Evolutionary conservation across 1,140 invertebrate genomes (phyloP), one percentile per base, ranked within the genome.

Genomic region (Argopecten irradians): DNA sequence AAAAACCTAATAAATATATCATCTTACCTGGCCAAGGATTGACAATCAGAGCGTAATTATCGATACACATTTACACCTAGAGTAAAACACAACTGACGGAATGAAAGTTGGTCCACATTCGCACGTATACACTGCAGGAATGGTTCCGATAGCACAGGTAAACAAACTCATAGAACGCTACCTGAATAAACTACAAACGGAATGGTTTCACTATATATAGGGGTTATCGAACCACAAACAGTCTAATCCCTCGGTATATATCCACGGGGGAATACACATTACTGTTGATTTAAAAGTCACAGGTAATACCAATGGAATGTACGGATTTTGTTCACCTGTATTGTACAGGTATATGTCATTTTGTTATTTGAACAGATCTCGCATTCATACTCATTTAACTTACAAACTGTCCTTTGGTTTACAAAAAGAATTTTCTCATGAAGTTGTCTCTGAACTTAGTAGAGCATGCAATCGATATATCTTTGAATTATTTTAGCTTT

Each of bases 211-310:
- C n/a, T 28, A 71, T 71, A 71, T 22, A 28, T n/a, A 71, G 19
- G 55, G 55, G 55, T 71, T 71, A 71, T 71, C 55, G 55, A 71
- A 71, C 55, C 55, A 28, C 55, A 71, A 71, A 71, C 55, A 71
- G 55, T 71, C 22, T 71, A 71, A 71, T 71, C 55, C 55, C 55
- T 71, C 55, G 55, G 22, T 71, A 71, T n/a, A n/a, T 71, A n/a
- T 71, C 55, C 55, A 71, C 55, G 22, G n/a, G 55, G 55, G 55
- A 71, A 71, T 71, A 71, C 55, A 71, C 55, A 71, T 71, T 5
- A 71, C 55, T 28, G 55, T 71, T 28, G 55, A 71, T 71, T 71
- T 71, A 71, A 71, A 71, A 28, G 55, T 28, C 55, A 71, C 55
- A 71, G 55, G 55, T n/a, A 71, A 71, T n/a, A 28, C 55, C 22